Conservation (phyloP, 2,888 invertebrate species). For the Blomia tropicalis region DNA sequence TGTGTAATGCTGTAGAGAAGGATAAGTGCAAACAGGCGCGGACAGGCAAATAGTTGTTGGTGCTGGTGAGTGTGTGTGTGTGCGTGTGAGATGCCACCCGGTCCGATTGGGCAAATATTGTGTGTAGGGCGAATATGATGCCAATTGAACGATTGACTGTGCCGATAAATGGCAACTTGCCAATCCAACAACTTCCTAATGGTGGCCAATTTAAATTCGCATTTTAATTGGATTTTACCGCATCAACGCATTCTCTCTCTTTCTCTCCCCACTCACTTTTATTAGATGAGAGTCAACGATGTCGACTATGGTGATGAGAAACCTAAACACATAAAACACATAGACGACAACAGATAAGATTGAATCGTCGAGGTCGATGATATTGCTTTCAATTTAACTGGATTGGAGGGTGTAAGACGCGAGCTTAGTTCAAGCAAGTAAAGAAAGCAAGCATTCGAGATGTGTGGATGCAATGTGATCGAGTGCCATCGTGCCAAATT, state of each 20-base stretch:
- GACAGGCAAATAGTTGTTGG: no score
- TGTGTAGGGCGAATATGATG: neutral
- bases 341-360: neutral
- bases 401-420: no score
- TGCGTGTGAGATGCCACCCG: no score
- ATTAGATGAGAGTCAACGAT: no score
- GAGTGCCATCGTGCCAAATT: neutral
- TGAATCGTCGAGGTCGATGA: neutral
- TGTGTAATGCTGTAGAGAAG: neutral
- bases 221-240: conserved; percentile 9
- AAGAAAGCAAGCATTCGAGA: no score
- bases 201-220: conserved; percentile 10
- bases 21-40: neutral
- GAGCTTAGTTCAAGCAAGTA: no score
- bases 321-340: neutral
- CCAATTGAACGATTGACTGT: neutral
- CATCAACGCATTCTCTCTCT: no score
- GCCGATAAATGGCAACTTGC: neutral
- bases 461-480: no score
- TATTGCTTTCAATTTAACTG: conserved; percentile 3
- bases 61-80: no score
- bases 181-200: neutral
- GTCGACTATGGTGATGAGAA: neutral
- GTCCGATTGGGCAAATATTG: no score
- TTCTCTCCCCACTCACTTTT: no score